Conservation (phyloP, 2,888 invertebrate genomes). For the Harpalus rubripes region DNA sequence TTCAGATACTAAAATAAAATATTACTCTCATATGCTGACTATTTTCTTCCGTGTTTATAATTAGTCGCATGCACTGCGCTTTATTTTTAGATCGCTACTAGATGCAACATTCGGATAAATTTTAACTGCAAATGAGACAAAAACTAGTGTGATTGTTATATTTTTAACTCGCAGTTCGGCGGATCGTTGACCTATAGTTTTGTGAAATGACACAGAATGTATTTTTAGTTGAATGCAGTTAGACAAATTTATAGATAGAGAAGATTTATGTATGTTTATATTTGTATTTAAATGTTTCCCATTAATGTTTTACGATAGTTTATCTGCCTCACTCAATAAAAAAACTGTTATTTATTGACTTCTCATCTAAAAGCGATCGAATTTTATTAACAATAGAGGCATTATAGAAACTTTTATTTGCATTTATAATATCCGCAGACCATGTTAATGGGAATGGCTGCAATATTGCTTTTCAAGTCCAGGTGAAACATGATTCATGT, state of each 20-base stretch:
- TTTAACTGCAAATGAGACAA: conserved; percentile 35
- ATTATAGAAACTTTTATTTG: too few species aligned
- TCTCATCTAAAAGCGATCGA: not conserved
- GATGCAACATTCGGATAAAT: conserved; percentile 40
- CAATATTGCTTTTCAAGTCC: too few species aligned
- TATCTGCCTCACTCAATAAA: not conserved
- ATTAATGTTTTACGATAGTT: not conserved
- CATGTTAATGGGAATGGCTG: too few species aligned
- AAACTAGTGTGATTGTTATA: conserved; percentile 38
- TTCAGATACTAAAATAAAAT: not conserved
- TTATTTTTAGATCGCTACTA: conserved; percentile 15
- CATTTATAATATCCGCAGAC: too few species aligned
- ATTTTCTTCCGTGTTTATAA: conserved; percentile 48
- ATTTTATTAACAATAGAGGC: too few species aligned
- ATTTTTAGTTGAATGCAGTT: conserved; percentile 32
- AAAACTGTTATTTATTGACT: conserved; percentile 15
- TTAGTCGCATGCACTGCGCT: conserved; percentile 19
- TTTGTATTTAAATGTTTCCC: conserved; percentile 7
- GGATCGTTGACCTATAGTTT: conserved; percentile 35
- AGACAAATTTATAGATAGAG: conserved; percentile 16
- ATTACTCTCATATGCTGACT: not conserved
- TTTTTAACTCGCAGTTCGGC: conserved; percentile 18
- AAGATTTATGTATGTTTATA: conserved; percentile 30
- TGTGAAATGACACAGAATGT: conserved; percentile 20
- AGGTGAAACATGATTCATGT: too few species aligned